A percentile compares a stretch with the other conserved stretches of the same genome.
Evolutionary conservation across 1,140 invertebrate species (phyloP).

Genomic region (Bombus difficillimus): DNA sequence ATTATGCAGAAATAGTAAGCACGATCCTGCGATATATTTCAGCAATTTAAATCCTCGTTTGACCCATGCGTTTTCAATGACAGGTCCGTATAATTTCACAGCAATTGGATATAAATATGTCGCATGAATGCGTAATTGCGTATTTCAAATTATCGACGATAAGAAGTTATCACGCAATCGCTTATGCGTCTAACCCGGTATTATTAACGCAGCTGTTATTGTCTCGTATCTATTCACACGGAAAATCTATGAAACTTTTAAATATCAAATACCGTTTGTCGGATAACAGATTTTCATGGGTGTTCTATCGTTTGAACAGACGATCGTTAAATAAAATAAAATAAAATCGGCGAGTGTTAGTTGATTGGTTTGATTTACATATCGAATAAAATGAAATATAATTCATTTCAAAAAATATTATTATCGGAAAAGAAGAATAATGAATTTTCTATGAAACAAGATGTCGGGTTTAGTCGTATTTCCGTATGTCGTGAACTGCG

Average conservation of each 20-base stretch:
- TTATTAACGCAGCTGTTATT: slow-evolving; percentile 2
- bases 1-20: background rate
- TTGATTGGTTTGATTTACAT: background rate
- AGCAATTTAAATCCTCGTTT: background rate
- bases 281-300: background rate
- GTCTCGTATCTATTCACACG: background rate
- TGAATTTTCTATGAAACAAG: background rate
- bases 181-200: background rate
- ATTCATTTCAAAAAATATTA: background rate
- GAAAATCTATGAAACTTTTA: background rate
- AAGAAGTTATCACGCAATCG: background rate
- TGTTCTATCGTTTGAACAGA: background rate
- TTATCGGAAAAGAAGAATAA: background rate
- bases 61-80: background rate
- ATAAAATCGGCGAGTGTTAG: background rate
- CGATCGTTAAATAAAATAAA: background rate
- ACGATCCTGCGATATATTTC: background rate
- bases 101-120: background rate
- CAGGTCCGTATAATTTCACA: background rate
- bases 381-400: background rate
- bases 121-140: background rate
- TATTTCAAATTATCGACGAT: background rate
- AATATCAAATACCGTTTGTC: background rate
- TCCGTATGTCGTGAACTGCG: background rate
- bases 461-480: background rate